phyloP scores from a whole-genome alignment of 2,113 vertebrate species.

The Butorides virescens region DNA sequence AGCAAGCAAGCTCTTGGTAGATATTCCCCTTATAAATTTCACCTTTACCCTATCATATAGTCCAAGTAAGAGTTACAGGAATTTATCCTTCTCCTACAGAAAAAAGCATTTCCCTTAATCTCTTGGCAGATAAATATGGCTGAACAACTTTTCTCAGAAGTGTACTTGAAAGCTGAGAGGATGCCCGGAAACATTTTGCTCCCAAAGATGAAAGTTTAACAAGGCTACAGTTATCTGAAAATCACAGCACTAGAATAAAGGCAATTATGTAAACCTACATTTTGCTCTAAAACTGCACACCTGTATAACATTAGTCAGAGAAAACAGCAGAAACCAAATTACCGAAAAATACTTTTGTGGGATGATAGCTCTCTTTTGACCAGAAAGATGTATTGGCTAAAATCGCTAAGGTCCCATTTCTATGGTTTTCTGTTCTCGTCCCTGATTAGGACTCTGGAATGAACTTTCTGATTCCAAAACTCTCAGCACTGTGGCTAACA shows the following conservation, averaged over 20 bases:
- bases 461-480: background rate
- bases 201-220: background rate
- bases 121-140: background rate
- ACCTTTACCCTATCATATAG: background rate
- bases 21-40: background rate
- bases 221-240: background rate
- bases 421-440: background rate
- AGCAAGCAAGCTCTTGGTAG: background rate
- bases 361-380: background rate
- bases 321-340: background rate
- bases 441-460: background rate
- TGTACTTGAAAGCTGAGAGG: background rate
- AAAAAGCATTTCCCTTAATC: background rate
- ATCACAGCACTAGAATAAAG: background rate
- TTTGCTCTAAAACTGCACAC: background rate
- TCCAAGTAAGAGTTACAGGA: background rate
- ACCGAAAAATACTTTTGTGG: background rate
- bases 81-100: background rate
- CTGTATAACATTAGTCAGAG: background rate
- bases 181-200: background rate
- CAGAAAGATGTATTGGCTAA: background rate
- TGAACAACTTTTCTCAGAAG: background rate
- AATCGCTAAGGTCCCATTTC: background rate
- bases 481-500: background rate
- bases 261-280: background rate